Percentiles rank a stretch among this genome's conserved stretches.
phyloP scores from a whole-genome alignment of 2,113 vertebrate genomes.

The Alligator mississippiensis region DNA sequence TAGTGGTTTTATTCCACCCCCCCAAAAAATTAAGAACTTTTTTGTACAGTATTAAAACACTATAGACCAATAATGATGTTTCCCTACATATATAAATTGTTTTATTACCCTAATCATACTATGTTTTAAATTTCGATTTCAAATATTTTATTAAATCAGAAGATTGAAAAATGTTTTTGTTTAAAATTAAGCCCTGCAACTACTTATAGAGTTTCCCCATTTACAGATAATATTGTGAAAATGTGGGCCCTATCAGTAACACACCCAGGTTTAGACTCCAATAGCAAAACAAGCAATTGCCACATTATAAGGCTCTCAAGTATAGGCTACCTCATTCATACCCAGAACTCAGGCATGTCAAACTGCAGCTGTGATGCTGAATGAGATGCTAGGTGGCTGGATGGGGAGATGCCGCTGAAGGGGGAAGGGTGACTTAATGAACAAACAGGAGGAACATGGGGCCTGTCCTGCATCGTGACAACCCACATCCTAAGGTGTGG shows the following conservation, averaged over 20 bases:
- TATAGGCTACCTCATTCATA: background rate
- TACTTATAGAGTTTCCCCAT: background rate
- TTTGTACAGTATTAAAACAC: background rate
- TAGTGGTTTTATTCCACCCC: slow-evolving; percentile 20
- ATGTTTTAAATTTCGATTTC: background rate
- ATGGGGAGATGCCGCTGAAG: fast-evolving
- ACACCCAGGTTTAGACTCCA: background rate
- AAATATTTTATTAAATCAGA: background rate
- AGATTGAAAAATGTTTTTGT: background rate
- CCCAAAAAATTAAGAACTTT: background rate
- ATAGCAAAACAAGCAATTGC: background rate
- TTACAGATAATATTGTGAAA: background rate
- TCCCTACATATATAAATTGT: fast-evolving
- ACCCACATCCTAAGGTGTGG: background rate
- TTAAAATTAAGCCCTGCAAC: background rate
- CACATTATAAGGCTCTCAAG: background rate
- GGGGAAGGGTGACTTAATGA: background rate
- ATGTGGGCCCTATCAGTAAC: background rate
- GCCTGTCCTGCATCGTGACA: background rate
- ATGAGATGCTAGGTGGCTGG: background rate
- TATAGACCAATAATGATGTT: background rate
- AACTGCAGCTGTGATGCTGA: background rate
- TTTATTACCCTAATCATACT: background rate
- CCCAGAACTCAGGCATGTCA: background rate
- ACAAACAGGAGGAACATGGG: background rate